Evolutionary conservation across 2,113 vertebrate genomes (phyloP).

Genomic region (Solea solea): DNA sequence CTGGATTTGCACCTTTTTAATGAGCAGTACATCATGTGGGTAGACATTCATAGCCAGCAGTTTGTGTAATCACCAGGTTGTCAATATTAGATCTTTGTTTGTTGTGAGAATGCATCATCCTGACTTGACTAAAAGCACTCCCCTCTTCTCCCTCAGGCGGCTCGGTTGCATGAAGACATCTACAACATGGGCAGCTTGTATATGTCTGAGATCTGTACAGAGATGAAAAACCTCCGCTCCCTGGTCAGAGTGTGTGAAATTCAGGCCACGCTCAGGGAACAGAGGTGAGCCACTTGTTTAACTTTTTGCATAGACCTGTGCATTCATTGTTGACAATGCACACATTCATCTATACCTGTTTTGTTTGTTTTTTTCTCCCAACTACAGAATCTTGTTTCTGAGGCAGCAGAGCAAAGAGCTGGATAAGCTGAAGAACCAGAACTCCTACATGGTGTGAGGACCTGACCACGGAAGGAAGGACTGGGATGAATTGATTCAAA

Average conservation of each 20-base stretch:
- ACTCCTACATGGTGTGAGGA: conserved; percentile 99
- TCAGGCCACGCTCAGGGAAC: conserved; percentile 97
- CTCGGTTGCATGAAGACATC: conserved; percentile 93
- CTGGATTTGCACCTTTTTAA: too few species aligned
- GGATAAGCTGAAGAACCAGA: conserved; percentile 99
- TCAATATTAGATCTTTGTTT: too few species aligned
- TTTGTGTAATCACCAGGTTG: too few species aligned
- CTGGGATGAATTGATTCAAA: conserved; percentile 72
- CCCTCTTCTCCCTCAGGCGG: conserved; percentile 80
- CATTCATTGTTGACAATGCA: background rate
- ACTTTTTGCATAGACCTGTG: background rate
- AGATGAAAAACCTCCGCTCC: conserved; percentile 99
- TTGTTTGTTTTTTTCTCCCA: conserved; percentile 14
- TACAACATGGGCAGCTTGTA: conserved; percentile 98
- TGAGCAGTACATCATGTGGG: too few species aligned
- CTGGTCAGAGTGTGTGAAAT: conserved; percentile 99
- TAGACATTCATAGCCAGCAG: too few species aligned
- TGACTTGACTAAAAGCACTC: background rate
- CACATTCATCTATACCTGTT: background rate
- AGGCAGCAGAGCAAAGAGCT: conserved; percentile 99
- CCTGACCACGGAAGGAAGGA: conserved; percentile 79
- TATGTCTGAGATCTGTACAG: conserved; percentile 99
- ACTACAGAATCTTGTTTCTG: conserved; percentile 95
- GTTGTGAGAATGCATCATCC: too few species aligned
- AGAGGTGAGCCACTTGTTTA: conserved; percentile 84